Conservation (phyloP, 1,140 invertebrate genomes). For the Pseudomyrmex cubaensis region DNA sequence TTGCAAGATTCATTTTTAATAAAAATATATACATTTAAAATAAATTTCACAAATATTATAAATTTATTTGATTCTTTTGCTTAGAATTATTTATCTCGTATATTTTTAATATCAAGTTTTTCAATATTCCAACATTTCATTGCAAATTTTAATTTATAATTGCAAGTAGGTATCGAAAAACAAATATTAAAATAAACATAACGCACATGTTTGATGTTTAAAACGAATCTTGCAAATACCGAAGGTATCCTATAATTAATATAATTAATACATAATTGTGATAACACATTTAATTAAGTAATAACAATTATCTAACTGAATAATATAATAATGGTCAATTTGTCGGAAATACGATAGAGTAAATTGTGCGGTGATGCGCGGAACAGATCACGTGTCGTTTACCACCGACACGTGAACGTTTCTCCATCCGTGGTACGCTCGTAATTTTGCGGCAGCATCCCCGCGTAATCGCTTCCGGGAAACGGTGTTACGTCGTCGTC, state of each 20-base stretch:
- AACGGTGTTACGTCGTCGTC: slow-evolving; percentile 42
- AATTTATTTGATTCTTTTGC: neutral
- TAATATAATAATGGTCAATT: slow-evolving; percentile 27
- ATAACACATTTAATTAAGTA: too few species aligned
- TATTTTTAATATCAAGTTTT: neutral
- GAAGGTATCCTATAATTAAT: slow-evolving; percentile 35
- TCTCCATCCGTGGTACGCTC: neutral
- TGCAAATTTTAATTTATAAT: too few species aligned
- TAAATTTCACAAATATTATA: neutral
- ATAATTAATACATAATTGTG: neutral
- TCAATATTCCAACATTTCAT: too few species aligned
- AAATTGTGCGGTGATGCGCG: neutral
- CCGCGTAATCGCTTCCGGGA: slow-evolving; percentile 65
- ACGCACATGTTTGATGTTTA: slow-evolving; percentile 23
- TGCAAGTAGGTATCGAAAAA: too few species aligned
- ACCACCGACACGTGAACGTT: slow-evolving; percentile 4
- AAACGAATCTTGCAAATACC: slow-evolving; percentile 19
- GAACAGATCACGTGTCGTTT: neutral
- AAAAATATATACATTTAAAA: neutral
- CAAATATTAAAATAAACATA: too few species aligned
- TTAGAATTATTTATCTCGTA: neutral
- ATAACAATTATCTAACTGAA: slow-evolving; percentile 15
- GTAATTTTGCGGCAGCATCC: slow-evolving; percentile 47
- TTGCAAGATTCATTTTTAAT: neutral
- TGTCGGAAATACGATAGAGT: slow-evolving; percentile 3